Evolutionary conservation across 2,888 invertebrate genomes (phyloP).

Genomic region (Tenthredo livida): DNA sequence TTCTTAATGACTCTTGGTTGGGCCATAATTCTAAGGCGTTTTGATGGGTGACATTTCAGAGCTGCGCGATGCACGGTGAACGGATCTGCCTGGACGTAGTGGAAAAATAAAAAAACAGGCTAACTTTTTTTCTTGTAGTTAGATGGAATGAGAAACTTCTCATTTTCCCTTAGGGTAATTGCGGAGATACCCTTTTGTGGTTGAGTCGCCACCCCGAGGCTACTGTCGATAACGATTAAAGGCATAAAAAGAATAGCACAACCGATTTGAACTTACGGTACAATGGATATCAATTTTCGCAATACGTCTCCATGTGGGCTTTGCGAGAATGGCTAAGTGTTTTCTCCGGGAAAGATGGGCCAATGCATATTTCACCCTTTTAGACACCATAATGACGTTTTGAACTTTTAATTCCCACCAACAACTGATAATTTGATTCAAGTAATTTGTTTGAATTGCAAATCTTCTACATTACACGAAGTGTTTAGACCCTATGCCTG

Average conservation of each 20-base stretch:
- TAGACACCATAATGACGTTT: slow-evolving; percentile 62
- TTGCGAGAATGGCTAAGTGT: slow-evolving; percentile 66
- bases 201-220: not conserved
- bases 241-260: not conserved
- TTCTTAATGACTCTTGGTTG: slow-evolving; percentile 63
- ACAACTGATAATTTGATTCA: slow-evolving; percentile 32
- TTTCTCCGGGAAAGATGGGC: slow-evolving; percentile 68
- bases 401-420: not conserved
- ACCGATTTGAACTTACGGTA: slow-evolving; percentile 23
- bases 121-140: not conserved
- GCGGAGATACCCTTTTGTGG: not conserved
- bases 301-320: slow-evolving; percentile 68
- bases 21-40: slow-evolving; percentile 70
- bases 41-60: slow-evolving; percentile 65
- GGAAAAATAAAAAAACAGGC: slow-evolving; percentile 58
- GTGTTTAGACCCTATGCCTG: not conserved
- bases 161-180: not conserved
- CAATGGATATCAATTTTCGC: slow-evolving; percentile 38
- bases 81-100: slow-evolving; percentile 18
- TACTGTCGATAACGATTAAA: not conserved
- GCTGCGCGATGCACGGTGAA: slow-evolving; percentile 62
- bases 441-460: not conserved
- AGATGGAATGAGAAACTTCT: not conserved
- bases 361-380: slow-evolving; percentile 70
- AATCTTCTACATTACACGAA: slow-evolving; percentile 14